Conservation (phyloP, 2,888 invertebrate genomes). For the Hydrotaea cyrtoneurina region DNA sequence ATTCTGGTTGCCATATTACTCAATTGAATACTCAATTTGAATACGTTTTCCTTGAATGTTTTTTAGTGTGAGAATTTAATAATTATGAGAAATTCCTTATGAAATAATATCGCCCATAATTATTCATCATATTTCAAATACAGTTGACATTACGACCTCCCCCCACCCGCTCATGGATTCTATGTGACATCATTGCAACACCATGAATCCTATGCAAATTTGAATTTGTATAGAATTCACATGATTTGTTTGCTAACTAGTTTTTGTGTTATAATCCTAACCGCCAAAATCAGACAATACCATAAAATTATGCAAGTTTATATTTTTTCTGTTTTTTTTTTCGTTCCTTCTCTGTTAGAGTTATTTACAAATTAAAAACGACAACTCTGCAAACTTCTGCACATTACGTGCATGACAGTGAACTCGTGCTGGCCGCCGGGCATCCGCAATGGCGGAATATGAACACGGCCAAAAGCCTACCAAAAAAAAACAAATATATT, state of each 20-base stretch:
- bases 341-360: slow-evolving; percentile 34
- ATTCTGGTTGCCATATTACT: too few relatives aligned
- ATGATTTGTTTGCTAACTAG: slow-evolving; percentile 15
- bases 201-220: slow-evolving; percentile 19
- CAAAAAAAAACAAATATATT: not conserved
- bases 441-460: slow-evolving; percentile 32
- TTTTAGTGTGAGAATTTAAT: too few relatives aligned
- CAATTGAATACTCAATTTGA: too few relatives aligned
- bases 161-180: not conserved
- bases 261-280: not conserved
- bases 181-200: not conserved
- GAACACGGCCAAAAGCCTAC: slow-evolving; percentile 37
- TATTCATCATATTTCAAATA: not conserved
- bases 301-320: slow-evolving; percentile 49
- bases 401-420: slow-evolving; percentile 67
- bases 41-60: too few relatives aligned
- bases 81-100: not conserved
- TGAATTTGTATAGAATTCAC: not conserved
- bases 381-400: slow-evolving; percentile 67
- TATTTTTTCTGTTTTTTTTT: not conserved
- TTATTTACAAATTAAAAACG: slow-evolving; percentile 60
- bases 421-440: slow-evolving; percentile 70
- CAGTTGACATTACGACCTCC: not conserved
- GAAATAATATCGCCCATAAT: not conserved
- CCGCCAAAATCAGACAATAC: not conserved